Percentiles rank a stretch among this genome's conserved stretches.
Conservation (phyloP, 2,888 invertebrate species). For the Cryptus viduatorius region DNA sequence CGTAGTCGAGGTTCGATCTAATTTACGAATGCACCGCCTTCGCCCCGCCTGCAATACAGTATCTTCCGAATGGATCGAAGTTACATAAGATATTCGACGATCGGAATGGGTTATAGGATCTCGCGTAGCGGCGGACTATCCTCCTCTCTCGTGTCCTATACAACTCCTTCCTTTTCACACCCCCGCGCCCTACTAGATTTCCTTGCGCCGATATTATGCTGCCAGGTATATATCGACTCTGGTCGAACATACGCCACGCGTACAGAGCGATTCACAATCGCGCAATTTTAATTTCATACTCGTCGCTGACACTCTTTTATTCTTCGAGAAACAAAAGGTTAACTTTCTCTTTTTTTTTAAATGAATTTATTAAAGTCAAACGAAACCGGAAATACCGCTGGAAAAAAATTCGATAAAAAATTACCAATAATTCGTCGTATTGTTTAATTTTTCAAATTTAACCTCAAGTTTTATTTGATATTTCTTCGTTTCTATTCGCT, state of each 20-base stretch:
- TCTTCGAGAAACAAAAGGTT: not conserved
- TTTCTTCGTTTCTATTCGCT: no score
- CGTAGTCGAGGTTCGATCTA: constrained; percentile 34
- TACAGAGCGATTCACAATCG: constrained; percentile 59
- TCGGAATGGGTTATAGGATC: constrained; percentile 47
- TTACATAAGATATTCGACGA: constrained; percentile 60
- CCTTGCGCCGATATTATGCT: constrained; percentile 50
- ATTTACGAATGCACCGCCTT: constrained; percentile 49
- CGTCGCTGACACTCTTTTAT: not conserved
- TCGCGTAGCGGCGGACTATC: constrained; percentile 32
- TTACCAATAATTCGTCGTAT: no score
- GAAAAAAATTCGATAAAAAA: no score
- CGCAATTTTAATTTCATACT: constrained; percentile 13
- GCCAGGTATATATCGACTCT: constrained; percentile 57
- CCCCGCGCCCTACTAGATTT: constrained; percentile 60
- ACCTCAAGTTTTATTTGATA: no score
- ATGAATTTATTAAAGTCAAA: no score
- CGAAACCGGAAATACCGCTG: no score
- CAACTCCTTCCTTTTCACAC: constrained; percentile 33
- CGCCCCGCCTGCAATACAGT: constrained; percentile 38
- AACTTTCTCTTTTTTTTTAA: no score
- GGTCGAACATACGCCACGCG: constrained; percentile 22
- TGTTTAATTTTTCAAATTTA: no score
- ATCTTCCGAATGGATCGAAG: constrained; percentile 54
- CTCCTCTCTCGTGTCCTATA: constrained; percentile 24